A percentile compares a stretch with the other conserved stretches of the same genome.
Evolutionary conservation across 2,797 vertebrate genomes (phyloP).

Genomic region (Prunella strophiata): DNA sequence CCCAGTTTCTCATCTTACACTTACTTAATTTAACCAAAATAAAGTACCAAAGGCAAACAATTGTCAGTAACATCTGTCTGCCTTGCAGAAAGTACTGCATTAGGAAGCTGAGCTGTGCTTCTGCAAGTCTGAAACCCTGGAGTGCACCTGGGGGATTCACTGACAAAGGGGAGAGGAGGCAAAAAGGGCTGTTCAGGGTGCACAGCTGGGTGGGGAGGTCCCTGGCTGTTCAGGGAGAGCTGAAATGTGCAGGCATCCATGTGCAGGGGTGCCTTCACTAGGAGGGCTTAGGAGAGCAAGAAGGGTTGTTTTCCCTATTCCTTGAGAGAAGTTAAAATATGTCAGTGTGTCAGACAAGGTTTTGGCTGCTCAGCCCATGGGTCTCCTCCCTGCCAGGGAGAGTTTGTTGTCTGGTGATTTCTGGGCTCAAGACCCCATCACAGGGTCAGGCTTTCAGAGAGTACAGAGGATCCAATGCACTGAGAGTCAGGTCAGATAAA

Average conservation of each 20-base stretch:
- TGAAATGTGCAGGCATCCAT: constrained; percentile 52
- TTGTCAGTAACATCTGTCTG: constrained; percentile 32
- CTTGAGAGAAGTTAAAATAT: constrained; percentile 24
- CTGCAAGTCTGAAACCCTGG: constrained; percentile 52
- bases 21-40: constrained; percentile 81
- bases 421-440: background rate
- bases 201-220: constrained; percentile 61
- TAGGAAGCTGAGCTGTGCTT: constrained; percentile 36
- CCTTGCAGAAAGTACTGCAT: constrained; percentile 67
- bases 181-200: constrained; percentile 59
- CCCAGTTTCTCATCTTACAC: constrained; percentile 79
- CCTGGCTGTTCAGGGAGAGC: constrained; percentile 39
- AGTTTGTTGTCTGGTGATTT: background rate
- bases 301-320: background rate
- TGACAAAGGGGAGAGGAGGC: constrained; percentile 32
- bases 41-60: constrained; percentile 76
- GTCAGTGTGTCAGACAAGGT: background rate
- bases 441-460: background rate
- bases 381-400: background rate
- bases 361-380: background rate
- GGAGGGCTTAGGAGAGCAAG: constrained; percentile 40
- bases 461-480: background rate
- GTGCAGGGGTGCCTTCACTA: background rate
- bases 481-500: background rate
- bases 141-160: constrained; percentile 66